Percentiles rank a stretch among this genome's conserved stretches.
Evolutionary conservation across 2,888 invertebrate species (phyloP).

Genomic region (Liposcelis brunnea): DNA sequence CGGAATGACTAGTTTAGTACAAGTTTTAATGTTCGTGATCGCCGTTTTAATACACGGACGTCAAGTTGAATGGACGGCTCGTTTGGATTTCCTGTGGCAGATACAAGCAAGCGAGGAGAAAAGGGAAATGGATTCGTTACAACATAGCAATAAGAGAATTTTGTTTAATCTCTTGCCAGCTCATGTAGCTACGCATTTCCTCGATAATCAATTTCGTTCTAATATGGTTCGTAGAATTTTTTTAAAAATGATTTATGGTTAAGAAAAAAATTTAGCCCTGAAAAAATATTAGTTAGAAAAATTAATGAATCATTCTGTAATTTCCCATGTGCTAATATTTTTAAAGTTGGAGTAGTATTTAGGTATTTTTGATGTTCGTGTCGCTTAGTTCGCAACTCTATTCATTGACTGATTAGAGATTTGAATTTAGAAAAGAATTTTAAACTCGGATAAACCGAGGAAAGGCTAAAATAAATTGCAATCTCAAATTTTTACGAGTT

Average conservation of each 20-base stretch:
- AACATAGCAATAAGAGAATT: constrained; percentile 73
- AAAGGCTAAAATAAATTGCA: too few species aligned
- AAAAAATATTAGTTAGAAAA: too few species aligned
- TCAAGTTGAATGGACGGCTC: constrained; percentile 68
- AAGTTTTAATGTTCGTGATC: constrained; percentile 64
- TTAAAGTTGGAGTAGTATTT: too few species aligned
- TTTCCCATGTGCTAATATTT: too few species aligned
- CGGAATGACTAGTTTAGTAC: constrained; percentile 58
- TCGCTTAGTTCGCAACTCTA: too few species aligned
- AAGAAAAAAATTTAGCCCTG: neutral
- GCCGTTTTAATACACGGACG: constrained; percentile 70
- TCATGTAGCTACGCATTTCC: constrained; percentile 81
- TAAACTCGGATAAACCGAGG: too few species aligned
- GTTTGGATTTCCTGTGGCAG: constrained; percentile 68
- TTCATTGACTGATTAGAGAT: too few species aligned
- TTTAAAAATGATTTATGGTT: neutral
- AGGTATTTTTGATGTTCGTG: too few species aligned
- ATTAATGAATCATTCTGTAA: too few species aligned
- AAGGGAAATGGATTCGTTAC: constrained; percentile 81
- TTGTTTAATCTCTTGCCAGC: constrained; percentile 78
- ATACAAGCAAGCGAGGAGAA: constrained; percentile 75
- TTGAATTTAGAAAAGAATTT: too few species aligned
- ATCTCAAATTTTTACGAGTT: too few species aligned
- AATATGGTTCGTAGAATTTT: constrained; percentile 41
- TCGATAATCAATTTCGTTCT: constrained; percentile 74